Base-by-base conservation (phyloP, 2,797 vertebrate genomes). In the Sebastes glaucus region DNA sequence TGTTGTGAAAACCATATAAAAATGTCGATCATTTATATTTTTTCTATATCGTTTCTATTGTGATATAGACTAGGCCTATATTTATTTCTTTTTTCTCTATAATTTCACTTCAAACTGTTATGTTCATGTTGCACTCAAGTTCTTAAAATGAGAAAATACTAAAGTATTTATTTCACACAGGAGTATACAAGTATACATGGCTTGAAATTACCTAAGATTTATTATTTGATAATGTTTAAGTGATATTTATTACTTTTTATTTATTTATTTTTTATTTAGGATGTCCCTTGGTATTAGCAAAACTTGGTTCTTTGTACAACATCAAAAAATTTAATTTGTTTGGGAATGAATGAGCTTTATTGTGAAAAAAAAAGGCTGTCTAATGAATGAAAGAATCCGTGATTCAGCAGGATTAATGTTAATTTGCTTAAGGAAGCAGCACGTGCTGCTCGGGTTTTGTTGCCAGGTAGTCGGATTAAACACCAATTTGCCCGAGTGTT, bases 381-480 rank as follows among this genome's bases (percentile, higher is more conserved):
- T 33, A 52, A 55, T 65, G 33, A 73, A 62, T 70, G 22, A 70
- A 71, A 56, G 49, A 79, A 35, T 76, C 42, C 5, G 42, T 76
- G 68, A 64, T 73, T 77, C 70, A 70, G 73, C 20, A 61, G 64
- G 78, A 87, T 52, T 87, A n/a, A 74, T 55, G 80, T 81, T 86
- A 60, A 88, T 87, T 92, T 77, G 65, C 66, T 76, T 55, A 72
- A 27, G n/a, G 74, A 70, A 53, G 83, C 77, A 70, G 61, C 87
- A 89, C 80, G 67, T 92, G 91, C 87, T 1, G 67, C 62, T 49
- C 7, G 2, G 65, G 68, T 64, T 87, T 73, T 57, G 42, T 64
- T 88, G 88, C 86, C 89, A 88, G 75, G 62, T 71, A 57, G 78
- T 79, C 20, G 59, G 85, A 83, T 88, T 85, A 72, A 81, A 75